Base-by-base conservation (phyloP, 2,888 invertebrate genomes). In the Myopa tessellatipennis region DNA sequence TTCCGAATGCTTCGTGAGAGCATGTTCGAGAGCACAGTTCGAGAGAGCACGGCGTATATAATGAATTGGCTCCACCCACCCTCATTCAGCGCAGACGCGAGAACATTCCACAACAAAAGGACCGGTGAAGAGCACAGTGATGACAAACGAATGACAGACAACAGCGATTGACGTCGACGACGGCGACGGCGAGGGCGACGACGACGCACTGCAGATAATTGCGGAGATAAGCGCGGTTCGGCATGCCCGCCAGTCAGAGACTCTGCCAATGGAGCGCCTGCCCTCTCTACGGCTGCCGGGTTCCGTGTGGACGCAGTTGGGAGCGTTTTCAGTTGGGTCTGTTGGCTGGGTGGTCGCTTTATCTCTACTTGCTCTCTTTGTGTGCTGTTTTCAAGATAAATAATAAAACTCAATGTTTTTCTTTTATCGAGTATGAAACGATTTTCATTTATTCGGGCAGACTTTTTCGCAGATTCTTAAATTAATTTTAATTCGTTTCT, bases 141-240 rank as follows among this genome's bases (percentile, higher is more conserved):
- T 86, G 87, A 87, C 86, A 85, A 85, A 86, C 85, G 86, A 86
- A 86, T 85, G 86, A 87, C 84, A 86, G 84, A 83, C 84, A 83
- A 74, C 85, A 69, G 40, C 65, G 36, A 80, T 70, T 73, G 82
- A 82, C 82, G 78, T 77, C 80, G 81, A 81, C 77, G 40, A 34
- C 78, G 58, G 74, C 74, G 72, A 65, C 58, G 65, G 73, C 65
- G 71, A 77, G 58, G 69, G 74, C 74, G 69, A 65, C 73, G 65
- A 74, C 74, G 72, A 77, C 45, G 45, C 75, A 70, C 76, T 79
- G 84, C 80, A 88, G 88, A 88, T 88, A 88, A 88, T 88, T 85
- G 83, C 82, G 85, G 84, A 88, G 88, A 88, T 88, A 88, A 88
- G 87, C 85, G 87, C 83, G 10, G 45, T 83, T 80, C 78, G 79